Percentiles rank a stretch among this genome's conserved stretches.
phyloP scores from a whole-genome alignment of 2,888 invertebrate species.

The Alcis repandata region DNA sequence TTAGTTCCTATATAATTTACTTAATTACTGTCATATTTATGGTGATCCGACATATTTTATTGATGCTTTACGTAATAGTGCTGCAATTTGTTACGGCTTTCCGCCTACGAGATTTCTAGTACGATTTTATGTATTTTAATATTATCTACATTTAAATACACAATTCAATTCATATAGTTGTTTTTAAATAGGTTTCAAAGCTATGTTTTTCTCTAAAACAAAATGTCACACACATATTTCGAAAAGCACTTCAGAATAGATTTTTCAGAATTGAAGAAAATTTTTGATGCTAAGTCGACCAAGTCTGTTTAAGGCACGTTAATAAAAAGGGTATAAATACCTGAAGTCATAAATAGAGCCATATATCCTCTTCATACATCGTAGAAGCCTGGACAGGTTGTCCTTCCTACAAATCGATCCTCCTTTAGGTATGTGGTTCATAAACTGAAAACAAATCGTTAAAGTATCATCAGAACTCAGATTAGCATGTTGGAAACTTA shows the following conservation, averaged over 20 bases:
- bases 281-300: no score
- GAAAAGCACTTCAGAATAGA: no score
- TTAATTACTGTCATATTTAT: conserved; percentile 30
- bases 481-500: conserved; percentile 4
- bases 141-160: no score
- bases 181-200: no score
- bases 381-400: conserved; percentile 91
- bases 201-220: no score
- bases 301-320: no score
- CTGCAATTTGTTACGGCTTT: conserved; percentile 14
- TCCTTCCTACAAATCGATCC: conserved; percentile 95
- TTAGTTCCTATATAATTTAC: conserved; percentile 24
- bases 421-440: conserved; percentile 94
- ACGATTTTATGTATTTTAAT: not conserved
- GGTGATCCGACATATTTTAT: conserved; percentile 18
- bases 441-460: conserved; percentile 85
- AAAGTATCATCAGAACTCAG: conserved; percentile 36
- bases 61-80: conserved; percentile 12
- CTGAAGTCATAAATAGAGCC: conserved; percentile 94
- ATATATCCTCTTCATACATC: conserved; percentile 93
- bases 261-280: no score
- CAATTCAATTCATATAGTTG: no score
- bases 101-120: conserved; percentile 8
- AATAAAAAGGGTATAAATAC: conserved; percentile 68
- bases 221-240: no score